Evolutionary conservation across 2,113 vertebrate species (phyloP).

Genomic region (Marmota flaviventris): DNA sequence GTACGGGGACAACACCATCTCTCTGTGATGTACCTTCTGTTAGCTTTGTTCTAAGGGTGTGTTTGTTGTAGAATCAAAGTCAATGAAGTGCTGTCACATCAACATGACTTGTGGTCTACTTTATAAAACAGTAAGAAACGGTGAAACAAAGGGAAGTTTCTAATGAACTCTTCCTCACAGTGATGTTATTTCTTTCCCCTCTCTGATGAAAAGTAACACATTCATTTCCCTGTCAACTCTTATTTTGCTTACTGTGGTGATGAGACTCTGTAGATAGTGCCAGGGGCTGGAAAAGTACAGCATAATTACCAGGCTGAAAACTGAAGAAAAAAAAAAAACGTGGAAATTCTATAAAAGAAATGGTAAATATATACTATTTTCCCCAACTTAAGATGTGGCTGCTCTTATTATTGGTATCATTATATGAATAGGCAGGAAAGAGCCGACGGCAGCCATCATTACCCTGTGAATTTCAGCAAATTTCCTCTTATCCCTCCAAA

Average conservation of each 20-base stretch:
- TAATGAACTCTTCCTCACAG: background rate
- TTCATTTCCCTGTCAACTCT: constrained; percentile 55
- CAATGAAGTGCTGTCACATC: background rate
- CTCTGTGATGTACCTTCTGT: background rate
- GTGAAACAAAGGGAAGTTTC: constrained; percentile 3
- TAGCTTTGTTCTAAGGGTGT: background rate
- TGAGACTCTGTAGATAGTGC: background rate
- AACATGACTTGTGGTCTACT: background rate
- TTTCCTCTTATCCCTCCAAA: background rate
- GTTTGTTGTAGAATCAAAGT: background rate
- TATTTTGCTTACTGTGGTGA: constrained; percentile 26
- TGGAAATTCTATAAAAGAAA: background rate
- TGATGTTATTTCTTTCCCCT: background rate
- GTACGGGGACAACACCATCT: background rate
- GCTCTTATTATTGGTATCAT: background rate
- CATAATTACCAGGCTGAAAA: constrained; percentile 42
- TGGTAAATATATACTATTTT: background rate
- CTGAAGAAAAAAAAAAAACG: background rate
- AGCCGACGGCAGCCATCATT: background rate
- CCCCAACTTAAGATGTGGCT: background rate
- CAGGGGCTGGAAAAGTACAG: background rate
- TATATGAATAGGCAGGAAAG: background rate
- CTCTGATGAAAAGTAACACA: constrained; percentile 43
- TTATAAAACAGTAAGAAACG: background rate
- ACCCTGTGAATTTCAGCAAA: background rate